phyloP scores from a whole-genome alignment of 2,797 vertebrate genomes.

The Catostomus latipinnis region DNA sequence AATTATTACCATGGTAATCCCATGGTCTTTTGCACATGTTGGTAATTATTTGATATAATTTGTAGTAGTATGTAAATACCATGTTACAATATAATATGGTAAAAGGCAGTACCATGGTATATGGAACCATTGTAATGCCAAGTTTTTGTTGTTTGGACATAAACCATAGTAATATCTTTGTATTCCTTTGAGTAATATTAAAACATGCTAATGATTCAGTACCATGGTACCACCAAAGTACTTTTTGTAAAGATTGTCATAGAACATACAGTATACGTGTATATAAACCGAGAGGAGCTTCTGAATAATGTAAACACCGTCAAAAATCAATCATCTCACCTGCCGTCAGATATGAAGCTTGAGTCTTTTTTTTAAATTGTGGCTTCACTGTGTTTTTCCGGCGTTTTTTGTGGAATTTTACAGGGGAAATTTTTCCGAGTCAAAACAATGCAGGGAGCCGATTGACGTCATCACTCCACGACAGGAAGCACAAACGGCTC shows the following conservation, averaged over 20 bases:
- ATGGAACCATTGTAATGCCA: too few relatives aligned
- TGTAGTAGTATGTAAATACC: background rate
- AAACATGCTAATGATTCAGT: background rate
- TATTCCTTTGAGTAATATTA: too few relatives aligned
- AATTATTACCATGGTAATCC: background rate
- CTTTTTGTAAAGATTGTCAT: background rate
- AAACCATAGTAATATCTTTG: background rate
- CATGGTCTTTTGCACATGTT: background rate
- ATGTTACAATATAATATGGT: background rate
- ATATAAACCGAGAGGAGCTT: background rate
- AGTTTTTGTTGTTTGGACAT: too few relatives aligned
- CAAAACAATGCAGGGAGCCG: constrained; percentile 38
- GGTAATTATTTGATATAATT: background rate
- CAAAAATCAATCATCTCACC: background rate
- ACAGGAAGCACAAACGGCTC: constrained; percentile 19
- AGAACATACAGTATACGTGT: background rate
- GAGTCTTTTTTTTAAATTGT: background rate
- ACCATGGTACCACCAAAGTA: background rate
- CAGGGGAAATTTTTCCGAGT: constrained; percentile 47
- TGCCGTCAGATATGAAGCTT: background rate
- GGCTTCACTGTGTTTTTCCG: background rate
- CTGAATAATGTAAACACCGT: background rate
- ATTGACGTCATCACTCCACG: constrained; percentile 36
- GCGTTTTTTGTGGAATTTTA: constrained; percentile 11
- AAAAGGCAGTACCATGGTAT: background rate